A percentile compares a stretch with the other conserved stretches of the same genome.
Conservation (phyloP, 2,888 invertebrate species). For the Pogonocherus hispidulus region DNA sequence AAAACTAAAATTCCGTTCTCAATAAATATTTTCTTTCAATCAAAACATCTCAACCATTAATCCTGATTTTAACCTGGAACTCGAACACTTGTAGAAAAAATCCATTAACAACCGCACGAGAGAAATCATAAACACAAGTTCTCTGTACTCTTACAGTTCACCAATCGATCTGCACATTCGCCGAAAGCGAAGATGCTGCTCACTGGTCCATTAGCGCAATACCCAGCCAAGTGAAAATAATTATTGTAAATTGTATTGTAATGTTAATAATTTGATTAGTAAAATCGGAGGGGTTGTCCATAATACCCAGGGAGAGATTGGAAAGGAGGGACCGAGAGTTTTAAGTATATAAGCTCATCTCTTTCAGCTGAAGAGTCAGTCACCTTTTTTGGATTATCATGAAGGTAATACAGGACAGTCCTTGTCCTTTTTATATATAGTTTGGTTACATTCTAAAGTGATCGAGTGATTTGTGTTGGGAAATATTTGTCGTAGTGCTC, state of each 20-base stretch:
- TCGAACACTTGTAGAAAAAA: too few relatives aligned
- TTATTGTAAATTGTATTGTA: conserved; percentile 19
- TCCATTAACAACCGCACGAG: too few relatives aligned
- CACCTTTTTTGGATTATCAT: conserved; percentile 26
- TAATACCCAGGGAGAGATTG: conserved; percentile 4
- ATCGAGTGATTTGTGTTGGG: not conserved
- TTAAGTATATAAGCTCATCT: conserved; percentile 19
- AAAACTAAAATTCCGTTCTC: too few relatives aligned
- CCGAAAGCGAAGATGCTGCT: not conserved
- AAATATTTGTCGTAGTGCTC: not conserved
- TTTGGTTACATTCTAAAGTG: not conserved
- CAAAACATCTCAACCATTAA: too few relatives aligned
- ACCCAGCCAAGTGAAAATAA: conserved; percentile 19
- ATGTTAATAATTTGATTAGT: conserved; percentile 20
- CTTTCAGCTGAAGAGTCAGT: conserved; percentile 5
- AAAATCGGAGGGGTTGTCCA: conserved; percentile 7
- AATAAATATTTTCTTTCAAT: too few relatives aligned
- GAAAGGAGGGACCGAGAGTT: conserved; percentile 19
- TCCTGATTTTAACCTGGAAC: too few relatives aligned
- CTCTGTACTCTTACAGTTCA: not conserved
- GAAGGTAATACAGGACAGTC: conserved; percentile 17
- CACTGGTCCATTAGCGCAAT: conserved; percentile 9
- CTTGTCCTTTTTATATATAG: not conserved
- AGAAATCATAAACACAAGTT: not conserved
- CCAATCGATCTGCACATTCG: conserved; percentile 4